Evolutionary conservation across 2,888 invertebrate species (phyloP), one percentile per base, ranked within the genome.

Genomic region (Arenicola marina): DNA sequence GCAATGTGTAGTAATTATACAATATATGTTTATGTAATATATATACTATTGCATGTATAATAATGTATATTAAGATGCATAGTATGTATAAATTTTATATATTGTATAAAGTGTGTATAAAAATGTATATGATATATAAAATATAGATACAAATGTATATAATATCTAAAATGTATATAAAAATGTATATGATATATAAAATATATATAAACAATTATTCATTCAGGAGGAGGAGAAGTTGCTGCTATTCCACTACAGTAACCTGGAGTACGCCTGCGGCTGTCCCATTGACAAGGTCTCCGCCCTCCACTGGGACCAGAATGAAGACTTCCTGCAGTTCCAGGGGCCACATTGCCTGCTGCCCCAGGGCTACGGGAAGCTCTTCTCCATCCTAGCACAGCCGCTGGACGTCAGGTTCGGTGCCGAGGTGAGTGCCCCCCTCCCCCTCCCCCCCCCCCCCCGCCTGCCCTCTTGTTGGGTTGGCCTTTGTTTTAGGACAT

Each of bases 261-360:
- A 84, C 68, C 73, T 86, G 57, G 86, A 86, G 71, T 85, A 83
- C 68, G 83, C 84, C 0, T 85, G 85, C 70, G 86, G 86, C 18
- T 74, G 80, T 2, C 69, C 73, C 32, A 71, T 85, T 2, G 67
- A 71, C 31, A 71, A 80, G 51, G 74, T 85, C 7, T 85, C 85
- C 0, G 77, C 84, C 1, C 67, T 81, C 29, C 65, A 81, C 66
- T 86, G 86, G 85, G 86, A 86, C 67, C 85, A 85, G 70, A 86
- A 85, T 66, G 86, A 86, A 65, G 76, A 76, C 15, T 79, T 65
- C 81, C 82, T 83, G 33, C 85, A 85, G 72, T 86, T 86, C 73
- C 78, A 79, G 32, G 86, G 85, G 2, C 76, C 78, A 26, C 84
- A 84, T 53, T 79, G 83, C 11, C 67, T 84, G 1, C 66, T 86